These are phyloP conservation scores for Microchirus variegatus DNA, from an alignment of 2,797 vertebrate species.

Conservation along the genomic window DNA sequence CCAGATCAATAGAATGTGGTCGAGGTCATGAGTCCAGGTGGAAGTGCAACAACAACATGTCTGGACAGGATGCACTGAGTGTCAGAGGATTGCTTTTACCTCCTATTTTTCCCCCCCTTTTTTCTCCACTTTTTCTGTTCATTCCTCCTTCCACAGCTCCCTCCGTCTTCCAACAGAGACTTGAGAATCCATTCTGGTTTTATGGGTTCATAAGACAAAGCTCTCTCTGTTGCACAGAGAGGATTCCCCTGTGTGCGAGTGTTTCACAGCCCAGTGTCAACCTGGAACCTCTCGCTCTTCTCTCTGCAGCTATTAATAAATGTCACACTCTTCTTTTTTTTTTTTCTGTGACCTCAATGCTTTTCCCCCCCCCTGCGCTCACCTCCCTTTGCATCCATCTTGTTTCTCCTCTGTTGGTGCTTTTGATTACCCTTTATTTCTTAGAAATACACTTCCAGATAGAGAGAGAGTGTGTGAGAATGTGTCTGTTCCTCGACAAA, in stretches of 20 bases:
- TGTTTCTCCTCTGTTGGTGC: slow-evolving; percentile 16
- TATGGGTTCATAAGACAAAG: slow-evolving; percentile 48
- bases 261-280: slow-evolving; percentile 41
- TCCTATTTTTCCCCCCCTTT: slow-evolving; percentile 1
- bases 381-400: slow-evolving; percentile 28
- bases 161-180: slow-evolving; percentile 13
- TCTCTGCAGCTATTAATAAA: slow-evolving; percentile 53
- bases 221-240: slow-evolving; percentile 52
- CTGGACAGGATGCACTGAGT: slow-evolving; percentile 13
- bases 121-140: neutral
- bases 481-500: slow-evolving; percentile 73
- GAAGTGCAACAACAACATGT: slow-evolving; percentile 23
- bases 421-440: slow-evolving; percentile 8
- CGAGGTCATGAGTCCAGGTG: slow-evolving; percentile 5
- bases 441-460: slow-evolving; percentile 8
- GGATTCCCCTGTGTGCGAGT: slow-evolving; percentile 52
- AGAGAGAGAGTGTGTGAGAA: slow-evolving; percentile 38
- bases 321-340: slow-evolving; percentile 6
- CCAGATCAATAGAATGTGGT: slow-evolving; percentile 34
- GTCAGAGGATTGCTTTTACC: slow-evolving; percentile 1
- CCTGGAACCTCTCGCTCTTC: slow-evolving; percentile 39
- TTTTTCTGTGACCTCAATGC: slow-evolving; percentile 39
- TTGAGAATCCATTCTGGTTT: slow-evolving; percentile 30
- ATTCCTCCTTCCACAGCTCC: slow-evolving; percentile 1
- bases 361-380: slow-evolving; percentile 14